Conservation (phyloP, 2,888 invertebrate genomes). For the Chrysolina americana region DNA sequence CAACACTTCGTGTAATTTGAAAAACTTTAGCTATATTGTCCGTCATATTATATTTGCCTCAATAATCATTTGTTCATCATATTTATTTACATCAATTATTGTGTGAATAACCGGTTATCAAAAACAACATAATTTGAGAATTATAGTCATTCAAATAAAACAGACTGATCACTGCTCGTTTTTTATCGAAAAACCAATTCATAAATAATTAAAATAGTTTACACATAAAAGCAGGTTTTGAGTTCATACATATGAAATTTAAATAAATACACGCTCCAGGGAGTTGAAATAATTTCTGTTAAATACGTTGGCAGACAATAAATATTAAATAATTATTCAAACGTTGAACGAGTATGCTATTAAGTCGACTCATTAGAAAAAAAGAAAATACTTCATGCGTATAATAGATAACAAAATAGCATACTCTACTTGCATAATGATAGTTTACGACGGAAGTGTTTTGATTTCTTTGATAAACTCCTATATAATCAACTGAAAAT, state of each 20-base stretch:
- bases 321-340: conserved; percentile 22
- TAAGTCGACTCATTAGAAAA: conserved; percentile 30
- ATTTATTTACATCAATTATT: not conserved
- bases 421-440: conserved; percentile 3
- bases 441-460: conserved; percentile 6
- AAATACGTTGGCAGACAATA: conserved; percentile 4
- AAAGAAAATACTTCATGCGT: conserved; percentile 23
- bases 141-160: conserved; percentile 15
- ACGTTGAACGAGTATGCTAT: conserved; percentile 24
- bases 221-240: conserved; percentile 10
- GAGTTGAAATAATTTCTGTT: conserved; percentile 16
- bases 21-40: not conserved
- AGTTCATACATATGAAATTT: conserved; percentile 18
- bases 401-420: conserved; percentile 21
- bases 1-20: too few relatives aligned
- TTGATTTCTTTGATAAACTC: not conserved
- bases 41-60: not conserved
- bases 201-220: conserved; percentile 22
- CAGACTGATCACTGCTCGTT: not conserved
- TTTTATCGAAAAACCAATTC: conserved; percentile 12
- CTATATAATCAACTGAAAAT: too few relatives aligned
- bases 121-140: not conserved
- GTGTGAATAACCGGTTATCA: not conserved
- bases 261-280: conserved; percentile 7
- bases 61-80: not conserved